Percentiles rank a stretch among this genome's conserved stretches.
phyloP scores from a whole-genome alignment of 2,888 invertebrate genomes.

The Tridacna gigas region DNA sequence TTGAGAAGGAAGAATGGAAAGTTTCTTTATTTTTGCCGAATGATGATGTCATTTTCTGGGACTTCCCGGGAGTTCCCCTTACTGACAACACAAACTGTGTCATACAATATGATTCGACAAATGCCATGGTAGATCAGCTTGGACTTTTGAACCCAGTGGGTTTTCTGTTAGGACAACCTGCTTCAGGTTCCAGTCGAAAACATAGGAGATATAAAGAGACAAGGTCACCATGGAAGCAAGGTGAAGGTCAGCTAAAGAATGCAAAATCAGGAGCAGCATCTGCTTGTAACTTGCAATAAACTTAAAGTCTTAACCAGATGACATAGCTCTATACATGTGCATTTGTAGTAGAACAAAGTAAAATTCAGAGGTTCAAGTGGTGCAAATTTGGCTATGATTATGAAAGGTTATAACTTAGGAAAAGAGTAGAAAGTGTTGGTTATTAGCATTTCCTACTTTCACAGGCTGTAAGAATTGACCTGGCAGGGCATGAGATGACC shows the following conservation, averaged over 20 bases:
- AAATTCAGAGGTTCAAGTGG: too few species aligned
- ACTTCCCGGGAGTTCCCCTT: conserved; percentile 21
- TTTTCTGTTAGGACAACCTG: conserved; percentile 57
- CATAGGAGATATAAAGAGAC: conserved; percentile 50
- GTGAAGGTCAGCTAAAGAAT: not conserved
- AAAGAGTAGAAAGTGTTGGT: too few species aligned
- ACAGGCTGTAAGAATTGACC: too few species aligned
- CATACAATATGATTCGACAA: conserved; percentile 52
- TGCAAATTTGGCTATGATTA: too few species aligned
- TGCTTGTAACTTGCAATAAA: conserved; percentile 17
- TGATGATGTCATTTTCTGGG: conserved; percentile 43
- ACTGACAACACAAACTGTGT: conserved; percentile 7
- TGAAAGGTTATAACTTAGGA: too few species aligned
- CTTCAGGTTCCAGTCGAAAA: conserved; percentile 44
- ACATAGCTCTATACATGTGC: too few species aligned
- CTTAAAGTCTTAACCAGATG: too few species aligned
- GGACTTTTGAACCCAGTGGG: conserved; percentile 64
- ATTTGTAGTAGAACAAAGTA: too few species aligned
- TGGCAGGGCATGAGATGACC: too few species aligned
- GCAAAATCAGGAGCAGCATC: conserved; percentile 20
- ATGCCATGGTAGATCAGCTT: conserved; percentile 64
- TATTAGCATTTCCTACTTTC: too few species aligned
- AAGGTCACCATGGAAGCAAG: not conserved
- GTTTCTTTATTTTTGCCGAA: conserved; percentile 33
- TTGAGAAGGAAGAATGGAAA: conserved; percentile 46